Base-by-base conservation (phyloP, 35 echinoderm and acorn worm species). In the Apostichopus californicus region DNA sequence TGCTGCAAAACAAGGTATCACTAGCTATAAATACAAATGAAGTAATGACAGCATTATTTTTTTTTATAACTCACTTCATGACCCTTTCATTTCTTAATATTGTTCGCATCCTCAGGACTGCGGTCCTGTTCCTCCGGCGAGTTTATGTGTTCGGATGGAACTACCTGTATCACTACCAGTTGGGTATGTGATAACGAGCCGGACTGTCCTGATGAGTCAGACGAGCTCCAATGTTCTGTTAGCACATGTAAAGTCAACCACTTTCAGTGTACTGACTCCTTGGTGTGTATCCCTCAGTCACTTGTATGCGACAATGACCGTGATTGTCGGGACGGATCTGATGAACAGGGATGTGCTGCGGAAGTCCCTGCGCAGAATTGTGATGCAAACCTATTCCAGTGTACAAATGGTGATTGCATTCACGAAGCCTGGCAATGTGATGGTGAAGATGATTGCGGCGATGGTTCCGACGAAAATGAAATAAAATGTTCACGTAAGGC, bases 151-250 rank as follows among this genome's bases (percentile, higher is more conserved):
- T 2, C 4, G n/a, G 93, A 92, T 79, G 87, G 90, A 9, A 91
- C 91, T 21, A 92, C 94, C 21, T 98, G 96, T 63, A 95, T 98
- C 79, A 87, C 94, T 0, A 24, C 78, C 0, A 73, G 94, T 2
- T 98, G 96, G 96, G 87, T 93, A 22, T 98, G 96, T 86, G 96
- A 98, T 73, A 25, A 77, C 5, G 96, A 98, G 20, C 84, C 93
- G 28, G 96, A 98, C 73, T 98, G 96, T 54, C 87, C 91, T 0
- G 96, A 98, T 21, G 65, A 28, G 13, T 92, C 94, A 0, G 96
- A 98, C 52, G 96, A 34, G 28, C 28, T 1, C 28, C 28, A 34
- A 34, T 34, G 28, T 34, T 1, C 28, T 34, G 28, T 34, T 9
- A 28, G 59, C 9, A 81, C 80, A 14, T 97, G 96, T 54, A 73